Base-by-base conservation (phyloP, 2,797 vertebrate genomes). In the Zalophus californianus region DNA sequence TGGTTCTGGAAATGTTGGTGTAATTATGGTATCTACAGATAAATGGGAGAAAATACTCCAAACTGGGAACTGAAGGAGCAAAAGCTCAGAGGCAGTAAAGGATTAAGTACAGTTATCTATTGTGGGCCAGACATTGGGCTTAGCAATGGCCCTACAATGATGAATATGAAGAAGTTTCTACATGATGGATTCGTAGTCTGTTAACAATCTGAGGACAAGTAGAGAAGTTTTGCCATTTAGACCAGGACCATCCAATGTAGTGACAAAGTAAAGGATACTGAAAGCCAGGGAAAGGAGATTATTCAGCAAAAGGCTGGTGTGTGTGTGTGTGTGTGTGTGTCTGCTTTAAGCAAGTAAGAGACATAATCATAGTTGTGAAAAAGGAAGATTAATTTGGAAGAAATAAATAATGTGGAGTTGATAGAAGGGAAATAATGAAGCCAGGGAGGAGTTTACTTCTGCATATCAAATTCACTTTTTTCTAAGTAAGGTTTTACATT, bases 381-480 rank as follows among this genome's bases (percentile, higher is more conserved):
- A 73, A 95, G 52, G 25, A 82, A 73, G 38, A 58, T 86, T 38
- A 75, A 78, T 72, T 93, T 93, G 72, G 27, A 66, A 64, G 64
- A 92, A 94, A 78, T 85, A 94, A 88, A 86, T 35, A 25, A 35
- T 14, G 3, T 25, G 21, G 38, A 58, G 6, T 27, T 82, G 29
- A 32, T 25, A 80, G 32, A 73, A 58, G 5, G 18, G 5, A 95
- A 62, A 13, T 16, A 73, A 84, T 25, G 4, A 86, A 27, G 2
- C 56, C 70, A 77, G 52, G 32, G 60, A 92, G 48, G 13, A 60
- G 25, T 84, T 91, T 58, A 73, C 18, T 73, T 94, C 82, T 62
- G 62, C 41, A 60, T 84, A 86, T 92, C 72, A 84, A 87, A 32
- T 94, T 66, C 21, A 92, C 29, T 72, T 6, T 68, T 82, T 93